phyloP scores from a whole-genome alignment of 2,113 vertebrate species.

The Odocoileus hemionus region DNA sequence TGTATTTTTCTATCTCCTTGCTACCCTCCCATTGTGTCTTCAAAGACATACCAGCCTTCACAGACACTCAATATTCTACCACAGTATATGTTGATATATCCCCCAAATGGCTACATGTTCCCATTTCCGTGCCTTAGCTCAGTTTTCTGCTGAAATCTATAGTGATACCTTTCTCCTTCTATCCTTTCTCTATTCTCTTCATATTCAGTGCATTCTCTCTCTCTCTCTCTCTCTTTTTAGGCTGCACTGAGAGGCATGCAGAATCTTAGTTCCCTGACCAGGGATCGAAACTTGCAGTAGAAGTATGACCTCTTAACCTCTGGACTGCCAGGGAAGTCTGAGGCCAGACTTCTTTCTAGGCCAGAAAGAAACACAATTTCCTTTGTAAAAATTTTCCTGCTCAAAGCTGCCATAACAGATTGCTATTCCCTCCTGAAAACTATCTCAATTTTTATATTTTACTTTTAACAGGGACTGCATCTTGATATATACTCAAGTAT shows the following conservation, averaged over 20 bases:
- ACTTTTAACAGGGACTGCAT: not conserved
- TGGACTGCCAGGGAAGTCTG: not conserved
- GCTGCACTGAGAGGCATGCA: not conserved
- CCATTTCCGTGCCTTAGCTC: not conserved
- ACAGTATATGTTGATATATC: not conserved
- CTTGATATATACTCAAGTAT: not conserved
- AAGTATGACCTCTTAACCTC: not conserved
- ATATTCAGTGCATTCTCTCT: not conserved
- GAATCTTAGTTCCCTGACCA: not conserved
- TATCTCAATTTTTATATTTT: not conserved
- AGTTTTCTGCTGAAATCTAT: not conserved
- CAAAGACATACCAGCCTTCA: not conserved
- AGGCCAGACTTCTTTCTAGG: not conserved
- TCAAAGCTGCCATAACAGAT: not conserved
- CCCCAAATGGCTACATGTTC: not conserved
- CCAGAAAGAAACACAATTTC: not conserved
- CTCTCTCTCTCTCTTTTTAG: not conserved
- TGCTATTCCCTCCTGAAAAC: not conserved
- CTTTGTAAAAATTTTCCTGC: not conserved
- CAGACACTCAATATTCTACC: not conserved
- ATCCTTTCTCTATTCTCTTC: not conserved
- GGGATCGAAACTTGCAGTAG: not conserved
- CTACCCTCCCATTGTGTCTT: not conserved
- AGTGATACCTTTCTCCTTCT: not conserved
- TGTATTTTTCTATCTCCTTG: not conserved